phyloP scores from a whole-genome alignment of 1,140 invertebrate genomes.

The Conus betulinus region DNA sequence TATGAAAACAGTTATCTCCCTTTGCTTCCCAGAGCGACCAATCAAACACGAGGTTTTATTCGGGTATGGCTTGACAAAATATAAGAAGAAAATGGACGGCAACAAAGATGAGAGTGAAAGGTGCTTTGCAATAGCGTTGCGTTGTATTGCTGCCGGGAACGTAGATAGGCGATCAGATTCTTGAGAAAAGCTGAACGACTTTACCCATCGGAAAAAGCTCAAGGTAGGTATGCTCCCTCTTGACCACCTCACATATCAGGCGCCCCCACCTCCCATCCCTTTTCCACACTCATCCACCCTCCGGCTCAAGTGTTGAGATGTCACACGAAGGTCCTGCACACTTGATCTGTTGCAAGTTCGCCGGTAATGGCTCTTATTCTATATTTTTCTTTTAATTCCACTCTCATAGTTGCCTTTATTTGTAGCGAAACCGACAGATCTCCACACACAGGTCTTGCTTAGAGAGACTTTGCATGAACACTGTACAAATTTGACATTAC shows the following conservation, averaged over 20 bases:
- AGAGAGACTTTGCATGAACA: too few species aligned
- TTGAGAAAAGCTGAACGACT: slow-evolving; percentile 90
- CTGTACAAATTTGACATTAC: too few species aligned
- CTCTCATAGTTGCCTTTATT: too few species aligned
- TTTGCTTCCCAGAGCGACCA: background rate
- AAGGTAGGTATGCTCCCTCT: slow-evolving; percentile 85
- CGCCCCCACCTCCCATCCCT: too few species aligned
- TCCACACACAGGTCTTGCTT: too few species aligned
- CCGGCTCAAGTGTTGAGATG: too few species aligned
- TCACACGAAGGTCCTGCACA: too few species aligned
- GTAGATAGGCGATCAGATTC: slow-evolving; percentile 91
- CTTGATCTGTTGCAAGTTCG: too few species aligned
- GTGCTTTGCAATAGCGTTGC: slow-evolving; percentile 90
- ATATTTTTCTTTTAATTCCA: too few species aligned
- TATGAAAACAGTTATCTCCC: background rate
- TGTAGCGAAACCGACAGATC: too few species aligned
- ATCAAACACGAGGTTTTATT: background rate
- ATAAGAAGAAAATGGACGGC: slow-evolving; percentile 84
- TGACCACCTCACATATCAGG: background rate
- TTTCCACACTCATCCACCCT: too few species aligned
- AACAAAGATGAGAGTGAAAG: slow-evolving; percentile 95
- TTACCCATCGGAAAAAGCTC: slow-evolving; percentile 88
- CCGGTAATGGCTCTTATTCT: too few species aligned
- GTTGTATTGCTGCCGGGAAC: slow-evolving; percentile 84
- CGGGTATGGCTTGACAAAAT: background rate